phyloP scores from a whole-genome alignment of 2,113 vertebrate genomes.

The Thinocorus orbignyianus region DNA sequence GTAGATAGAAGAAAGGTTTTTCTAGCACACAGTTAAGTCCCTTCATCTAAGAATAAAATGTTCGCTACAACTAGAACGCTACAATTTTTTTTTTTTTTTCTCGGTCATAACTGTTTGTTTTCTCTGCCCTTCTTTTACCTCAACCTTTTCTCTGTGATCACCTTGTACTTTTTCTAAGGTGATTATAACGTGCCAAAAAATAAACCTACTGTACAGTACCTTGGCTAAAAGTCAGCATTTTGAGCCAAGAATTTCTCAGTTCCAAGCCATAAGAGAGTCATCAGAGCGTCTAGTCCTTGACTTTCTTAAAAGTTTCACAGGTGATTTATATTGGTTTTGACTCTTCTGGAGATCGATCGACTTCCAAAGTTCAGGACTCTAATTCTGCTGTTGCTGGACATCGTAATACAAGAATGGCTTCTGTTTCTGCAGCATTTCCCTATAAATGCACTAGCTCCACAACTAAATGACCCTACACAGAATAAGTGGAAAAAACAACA shows the following conservation, averaged over 20 bases:
- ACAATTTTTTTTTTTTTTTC: not conserved
- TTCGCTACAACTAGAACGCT: not conserved
- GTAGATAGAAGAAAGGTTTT: not conserved
- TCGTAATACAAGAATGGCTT: not conserved
- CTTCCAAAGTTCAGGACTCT: not conserved
- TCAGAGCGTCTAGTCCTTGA: conserved; percentile 40
- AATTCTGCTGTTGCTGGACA: not conserved
- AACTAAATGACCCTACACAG: not conserved
- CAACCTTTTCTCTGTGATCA: conserved; percentile 7
- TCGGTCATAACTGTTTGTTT: not conserved
- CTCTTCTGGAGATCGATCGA: not conserved
- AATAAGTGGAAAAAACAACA: not conserved
- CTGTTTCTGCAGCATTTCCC: not conserved
- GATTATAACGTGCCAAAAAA: conserved; percentile 2
- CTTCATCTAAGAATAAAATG: not conserved
- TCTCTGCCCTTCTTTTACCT: not conserved
- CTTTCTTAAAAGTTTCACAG: not conserved
- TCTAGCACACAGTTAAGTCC: not conserved
- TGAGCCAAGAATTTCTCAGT: conserved; percentile 40
- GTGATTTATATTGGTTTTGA: conserved; percentile 37
- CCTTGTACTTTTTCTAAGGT: conserved; percentile 10
- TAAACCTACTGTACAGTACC: conserved; percentile 28
- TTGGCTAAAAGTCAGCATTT: conserved; percentile 46
- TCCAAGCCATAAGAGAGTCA: conserved; percentile 34
- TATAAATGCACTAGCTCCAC: not conserved